Percentiles rank a stretch among this genome's conserved stretches.
Conservation (phyloP, 2,113 vertebrate species). For the Nettapus auritus region DNA sequence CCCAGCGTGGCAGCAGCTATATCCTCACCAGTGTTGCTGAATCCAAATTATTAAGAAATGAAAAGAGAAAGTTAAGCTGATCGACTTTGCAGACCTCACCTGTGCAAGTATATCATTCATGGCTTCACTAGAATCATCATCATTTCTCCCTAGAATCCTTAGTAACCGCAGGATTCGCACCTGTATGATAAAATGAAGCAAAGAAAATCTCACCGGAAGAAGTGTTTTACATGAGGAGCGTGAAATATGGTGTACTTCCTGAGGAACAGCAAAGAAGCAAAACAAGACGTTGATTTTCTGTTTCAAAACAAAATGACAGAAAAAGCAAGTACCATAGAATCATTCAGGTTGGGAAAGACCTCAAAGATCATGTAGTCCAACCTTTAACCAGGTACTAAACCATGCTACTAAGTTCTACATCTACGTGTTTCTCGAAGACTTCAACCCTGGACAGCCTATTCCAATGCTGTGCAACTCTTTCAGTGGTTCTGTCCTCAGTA, state of each 20-base stretch:
- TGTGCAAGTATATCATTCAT: conserved; percentile 99
- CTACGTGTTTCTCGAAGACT: too few relatives aligned
- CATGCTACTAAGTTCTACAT: too few relatives aligned
- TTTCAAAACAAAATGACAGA: neutral
- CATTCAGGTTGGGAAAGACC: too few relatives aligned
- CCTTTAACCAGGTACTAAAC: too few relatives aligned
- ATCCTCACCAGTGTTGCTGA: neutral
- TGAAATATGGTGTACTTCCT: neutral
- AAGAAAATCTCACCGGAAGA: neutral
- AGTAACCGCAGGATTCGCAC: conserved; percentile 98
- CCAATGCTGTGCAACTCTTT: too few relatives aligned
- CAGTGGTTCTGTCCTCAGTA: neutral
- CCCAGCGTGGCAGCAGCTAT: neutral
- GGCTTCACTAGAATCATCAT: conserved; percentile 99
- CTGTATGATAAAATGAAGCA: conserved; percentile 74
- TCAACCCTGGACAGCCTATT: too few relatives aligned
- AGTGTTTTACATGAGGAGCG: neutral
- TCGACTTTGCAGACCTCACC: conserved; percentile 75
- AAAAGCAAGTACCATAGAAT: too few relatives aligned
- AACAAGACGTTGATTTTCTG: neutral
- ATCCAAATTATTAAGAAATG: neutral
- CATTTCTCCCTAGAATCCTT: conserved; percentile 95
- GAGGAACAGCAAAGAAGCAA: neutral
- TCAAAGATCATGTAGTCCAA: too few relatives aligned
- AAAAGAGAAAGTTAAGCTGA: neutral